Percentiles rank a stretch among this genome's conserved stretches.
Conservation (phyloP, 2,888 invertebrate species). For the Thera britannica region DNA sequence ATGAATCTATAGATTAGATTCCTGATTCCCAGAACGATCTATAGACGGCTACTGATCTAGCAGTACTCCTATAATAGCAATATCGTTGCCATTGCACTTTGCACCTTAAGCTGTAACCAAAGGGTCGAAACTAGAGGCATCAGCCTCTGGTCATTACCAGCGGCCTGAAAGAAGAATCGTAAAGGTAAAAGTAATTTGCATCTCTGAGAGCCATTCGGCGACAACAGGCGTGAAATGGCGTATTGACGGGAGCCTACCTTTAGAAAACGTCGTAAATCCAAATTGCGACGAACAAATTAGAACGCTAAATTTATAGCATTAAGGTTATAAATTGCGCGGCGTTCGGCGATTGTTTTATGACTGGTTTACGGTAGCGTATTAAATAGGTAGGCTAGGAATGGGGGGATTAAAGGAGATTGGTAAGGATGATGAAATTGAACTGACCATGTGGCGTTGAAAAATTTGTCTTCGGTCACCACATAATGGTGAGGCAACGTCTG, state of each 20-base stretch:
- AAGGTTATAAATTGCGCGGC: slow-evolving; percentile 72
- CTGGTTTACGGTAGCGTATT: slow-evolving; percentile 70
- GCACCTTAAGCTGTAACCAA: slow-evolving; percentile 12
- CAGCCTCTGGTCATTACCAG: slow-evolving; percentile 50
- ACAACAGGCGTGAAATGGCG: slow-evolving; percentile 80
- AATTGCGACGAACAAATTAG: slow-evolving; percentile 77
- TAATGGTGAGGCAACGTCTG: background rate
- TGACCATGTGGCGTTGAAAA: background rate
- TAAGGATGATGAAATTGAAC: slow-evolving; percentile 18
- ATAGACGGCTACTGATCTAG: slow-evolving; percentile 41
- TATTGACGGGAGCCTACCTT: slow-evolving; percentile 55
- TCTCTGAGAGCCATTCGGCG: slow-evolving; percentile 59
- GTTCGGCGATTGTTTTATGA: slow-evolving; percentile 68
- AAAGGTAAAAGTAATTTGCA: slow-evolving; percentile 79
- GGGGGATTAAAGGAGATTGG: slow-evolving; percentile 39
- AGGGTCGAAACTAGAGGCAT: slow-evolving; percentile 48
- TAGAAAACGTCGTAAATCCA: slow-evolving; percentile 69
- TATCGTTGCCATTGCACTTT: background rate
- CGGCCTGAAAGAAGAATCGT: slow-evolving; percentile 65
- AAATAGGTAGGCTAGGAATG: slow-evolving; percentile 50
- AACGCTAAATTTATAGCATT: slow-evolving; percentile 77
- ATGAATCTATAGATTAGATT: slow-evolving; percentile 42
- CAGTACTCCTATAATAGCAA: slow-evolving; percentile 46
- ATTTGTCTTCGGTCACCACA: background rate
- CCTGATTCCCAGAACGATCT: slow-evolving; percentile 50